phyloP scores from a whole-genome alignment of 2,113 vertebrate species.

The Hystrix cristata region DNA sequence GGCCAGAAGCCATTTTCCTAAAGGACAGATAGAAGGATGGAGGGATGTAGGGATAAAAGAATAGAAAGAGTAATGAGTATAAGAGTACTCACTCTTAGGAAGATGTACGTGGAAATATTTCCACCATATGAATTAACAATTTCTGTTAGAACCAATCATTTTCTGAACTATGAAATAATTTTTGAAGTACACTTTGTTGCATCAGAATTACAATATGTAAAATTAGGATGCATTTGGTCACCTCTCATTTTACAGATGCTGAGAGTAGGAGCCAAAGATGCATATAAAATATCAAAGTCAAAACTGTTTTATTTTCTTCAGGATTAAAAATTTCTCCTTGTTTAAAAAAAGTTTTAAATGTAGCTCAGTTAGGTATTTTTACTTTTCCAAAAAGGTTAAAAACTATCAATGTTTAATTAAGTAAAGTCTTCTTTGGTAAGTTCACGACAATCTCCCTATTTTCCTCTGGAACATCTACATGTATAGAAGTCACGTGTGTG shows the following conservation, averaged over 20 bases:
- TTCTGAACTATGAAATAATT: slow-evolving; percentile 4
- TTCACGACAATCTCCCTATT: neutral
- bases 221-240: slow-evolving; percentile 35
- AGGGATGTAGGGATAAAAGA: neutral
- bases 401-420: neutral
- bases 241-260: neutral
- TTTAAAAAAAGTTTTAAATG: neutral
- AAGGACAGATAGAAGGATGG: neutral
- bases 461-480: neutral
- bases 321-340: slow-evolving; percentile 52
- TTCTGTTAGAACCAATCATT: slow-evolving; percentile 26
- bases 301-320: slow-evolving; percentile 58
- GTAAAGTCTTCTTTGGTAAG: neutral
- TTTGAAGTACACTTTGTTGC: neutral
- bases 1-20: neutral
- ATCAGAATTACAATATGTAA: neutral
- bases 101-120: neutral
- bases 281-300: neutral
- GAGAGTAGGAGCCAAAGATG: neutral
- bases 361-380: neutral
- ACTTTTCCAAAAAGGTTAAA: neutral
- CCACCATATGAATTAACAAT: neutral
- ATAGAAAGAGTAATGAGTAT: neutral
- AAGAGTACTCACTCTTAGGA: neutral
- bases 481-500: neutral